Evolutionary conservation across 2,888 invertebrate species (phyloP), one percentile per base, ranked within the genome.

Genomic region (Pollenia angustigena): DNA sequence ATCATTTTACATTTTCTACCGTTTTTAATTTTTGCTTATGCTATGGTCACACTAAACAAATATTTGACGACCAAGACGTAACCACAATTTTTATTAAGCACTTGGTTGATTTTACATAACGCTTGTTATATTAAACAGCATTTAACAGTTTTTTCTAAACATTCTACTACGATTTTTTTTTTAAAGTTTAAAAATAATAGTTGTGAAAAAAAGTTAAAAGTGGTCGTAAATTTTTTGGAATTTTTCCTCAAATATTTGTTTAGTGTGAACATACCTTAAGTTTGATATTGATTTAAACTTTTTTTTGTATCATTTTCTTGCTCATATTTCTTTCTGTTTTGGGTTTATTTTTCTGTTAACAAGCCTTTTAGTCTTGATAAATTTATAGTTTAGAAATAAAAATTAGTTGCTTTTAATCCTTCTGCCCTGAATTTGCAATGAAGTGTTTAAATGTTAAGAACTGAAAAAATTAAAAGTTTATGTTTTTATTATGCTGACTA

Each of bases 1-100:
- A 86, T 83, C 62, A 68, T 83, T 79, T 82, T 50, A 83, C 58
- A 85, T 16, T 48, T 56, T 62, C 44, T 54, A 69, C 40, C 23
- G n/a, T 42, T 78, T 68, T 44, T 18, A 40, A 54, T 44, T 44
- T 32, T 64, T 46, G 23, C 40, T 11, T 42, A 42, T 4, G 32
- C 32, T 32, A 0, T 32, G 32, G 32, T 32, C 32, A 32, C 32
- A 32, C 32, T 6, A 32, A 32, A 32, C 32, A 32, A 32, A 32
- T 32, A 32, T 32, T 32, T 4, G 32, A 32, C 6, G 32, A 0
- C 32, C 32, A 32, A 6, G 4, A 32, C 6, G 32, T 4, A 32
- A 32, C 4, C 32, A 32, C 32, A 0, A 32, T 32, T 32, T 0
- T 6, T 32, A 6, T 32, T 6, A 32, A 32, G 0, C 6, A 4